phyloP scores from a whole-genome alignment of 64 coral and sea anemone species.

The Dendrophyllia cribrosa region DNA sequence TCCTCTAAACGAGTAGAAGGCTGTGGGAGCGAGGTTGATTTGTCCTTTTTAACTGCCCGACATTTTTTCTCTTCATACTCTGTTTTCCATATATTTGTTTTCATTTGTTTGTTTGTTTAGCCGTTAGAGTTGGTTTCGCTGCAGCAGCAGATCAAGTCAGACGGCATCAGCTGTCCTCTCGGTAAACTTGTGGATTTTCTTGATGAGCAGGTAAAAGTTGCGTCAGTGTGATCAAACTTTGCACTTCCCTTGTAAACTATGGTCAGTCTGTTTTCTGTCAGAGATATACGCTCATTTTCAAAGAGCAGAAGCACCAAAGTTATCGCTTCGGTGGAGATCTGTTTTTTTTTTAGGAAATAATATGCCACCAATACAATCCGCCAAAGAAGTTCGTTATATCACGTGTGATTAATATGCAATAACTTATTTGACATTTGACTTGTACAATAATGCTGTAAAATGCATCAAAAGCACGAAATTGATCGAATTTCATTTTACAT shows the following conservation, averaged over 20 bases:
- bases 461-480: no score
- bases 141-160: slow-evolving; percentile 49
- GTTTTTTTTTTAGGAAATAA: no score
- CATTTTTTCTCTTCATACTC: background rate
- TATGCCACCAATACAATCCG: no score
- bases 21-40: no score
- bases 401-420: no score
- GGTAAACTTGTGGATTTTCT: slow-evolving; percentile 68
- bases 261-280: background rate
- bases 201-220: slow-evolving; percentile 52
- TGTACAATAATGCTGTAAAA: no score
- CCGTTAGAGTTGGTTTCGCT: slow-evolving; percentile 53
- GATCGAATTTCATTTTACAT: no score
- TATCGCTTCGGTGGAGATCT: no score
- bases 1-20: no score
- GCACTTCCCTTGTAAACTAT: background rate
- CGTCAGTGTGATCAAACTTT: background rate
- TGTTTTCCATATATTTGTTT: background rate
- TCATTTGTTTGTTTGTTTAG: slow-evolving; percentile 8
- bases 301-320: no score
- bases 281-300: background rate
- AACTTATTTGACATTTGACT: no score
- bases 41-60: background rate
- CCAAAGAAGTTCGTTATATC: no score
- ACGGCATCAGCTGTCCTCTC: slow-evolving; percentile 40